Evolutionary conservation across 2,797 vertebrate species (phyloP), one percentile per base, ranked within the genome.

Genomic region (Podarcis siculus): DNA sequence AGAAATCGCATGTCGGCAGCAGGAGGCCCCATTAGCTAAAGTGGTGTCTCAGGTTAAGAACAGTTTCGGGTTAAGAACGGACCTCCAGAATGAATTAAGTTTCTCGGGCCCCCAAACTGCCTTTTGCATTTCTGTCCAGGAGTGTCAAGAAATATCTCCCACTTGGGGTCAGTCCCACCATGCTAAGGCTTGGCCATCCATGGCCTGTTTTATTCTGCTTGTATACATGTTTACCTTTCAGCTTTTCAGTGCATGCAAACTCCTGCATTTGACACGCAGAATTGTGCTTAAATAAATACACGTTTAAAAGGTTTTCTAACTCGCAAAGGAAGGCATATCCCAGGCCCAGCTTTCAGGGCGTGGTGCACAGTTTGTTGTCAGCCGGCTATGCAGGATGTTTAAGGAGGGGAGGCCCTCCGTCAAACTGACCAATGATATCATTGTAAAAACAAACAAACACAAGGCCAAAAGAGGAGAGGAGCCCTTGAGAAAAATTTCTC

Each of bases 381-480:
- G 86, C 27, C 88, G 91, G 72, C 81, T 90, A 88, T 91, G 90
- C 95, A 96, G 94, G 77, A 92, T 91, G 91, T 95, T 93, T 92
- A 88, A 64, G 91, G 75, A 87, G 45, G 83, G 92, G 90, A 92
- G 86, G 72, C 83, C 93, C 92, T 71, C 17, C 3, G 25, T 90
- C 71, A 12, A 91, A 88, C 87, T 87, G 88, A 92, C 72, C 86
- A 89, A 49, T 92, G 92, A 96, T 94, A 94, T 79, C 89, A 2
- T 91, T 95, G 93, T 80, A 93, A 96, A 97, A 96, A 97, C 93
- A 97, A 97, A 96, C 95, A 96, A 95, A 97, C 92, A 93, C 21
- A 0, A 66, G 61, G 82, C 55, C 25, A 3, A 30, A 37, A 25
- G 55, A 23, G 42, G 2, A 49, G 27, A 76, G 17, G 45, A 4